Percentiles rank a stretch among this genome's conserved stretches.
phyloP scores from a whole-genome alignment of 2,113 vertebrate genomes.

The Actenoides hombroni region DNA sequence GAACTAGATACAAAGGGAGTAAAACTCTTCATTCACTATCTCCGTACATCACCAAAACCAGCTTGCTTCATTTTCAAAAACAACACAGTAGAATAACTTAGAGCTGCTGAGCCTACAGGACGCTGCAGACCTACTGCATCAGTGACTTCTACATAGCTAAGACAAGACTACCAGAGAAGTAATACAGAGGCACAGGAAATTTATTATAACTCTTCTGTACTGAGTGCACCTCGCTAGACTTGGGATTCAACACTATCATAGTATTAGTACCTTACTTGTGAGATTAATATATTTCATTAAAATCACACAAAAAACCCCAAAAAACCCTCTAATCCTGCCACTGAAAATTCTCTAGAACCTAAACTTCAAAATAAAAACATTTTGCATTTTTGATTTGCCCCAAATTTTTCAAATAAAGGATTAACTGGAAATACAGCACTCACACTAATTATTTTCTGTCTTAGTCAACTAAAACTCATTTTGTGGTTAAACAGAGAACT shows the following conservation, averaged over 20 bases:
- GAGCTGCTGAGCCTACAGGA: background rate
- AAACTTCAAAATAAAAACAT: background rate
- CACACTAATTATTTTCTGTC: background rate
- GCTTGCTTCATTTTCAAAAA: background rate
- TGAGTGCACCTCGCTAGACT: background rate
- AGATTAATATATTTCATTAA: background rate
- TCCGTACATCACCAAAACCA: background rate
- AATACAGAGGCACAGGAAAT: background rate
- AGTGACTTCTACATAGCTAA: background rate
- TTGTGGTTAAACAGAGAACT: background rate
- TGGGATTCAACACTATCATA: background rate
- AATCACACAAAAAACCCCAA: background rate
- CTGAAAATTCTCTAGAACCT: background rate
- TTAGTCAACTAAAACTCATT: background rate
- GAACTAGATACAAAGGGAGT: background rate
- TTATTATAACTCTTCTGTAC: rapidly evolving
- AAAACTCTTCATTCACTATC: background rate
- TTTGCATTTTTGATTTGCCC: background rate
- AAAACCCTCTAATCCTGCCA: background rate
- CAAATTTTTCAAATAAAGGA: background rate
- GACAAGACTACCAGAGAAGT: background rate
- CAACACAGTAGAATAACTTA: background rate
- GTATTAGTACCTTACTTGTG: background rate
- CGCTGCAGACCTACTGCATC: background rate
- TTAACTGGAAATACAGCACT: background rate